Base-by-base conservation (phyloP, 2,113 vertebrate genomes). In the Mixornis gularis region DNA sequence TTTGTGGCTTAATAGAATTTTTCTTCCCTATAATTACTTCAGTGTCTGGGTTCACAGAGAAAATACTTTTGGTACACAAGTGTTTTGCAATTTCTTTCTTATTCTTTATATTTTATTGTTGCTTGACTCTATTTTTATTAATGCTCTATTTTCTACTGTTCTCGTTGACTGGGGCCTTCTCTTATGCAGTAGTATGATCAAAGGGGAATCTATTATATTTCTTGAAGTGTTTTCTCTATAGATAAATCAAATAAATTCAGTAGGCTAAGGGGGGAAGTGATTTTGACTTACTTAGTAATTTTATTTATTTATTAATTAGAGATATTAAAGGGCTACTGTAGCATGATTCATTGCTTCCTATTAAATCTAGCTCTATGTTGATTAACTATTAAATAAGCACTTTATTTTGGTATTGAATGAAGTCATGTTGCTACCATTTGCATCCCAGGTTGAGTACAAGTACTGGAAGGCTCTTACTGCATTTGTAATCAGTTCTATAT, bases 1-100 rank as follows among this genome's bases (percentile, higher is more conserved):
- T 85, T 84, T 52, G 65, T 86, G 46, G 25, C 24, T 92, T 93
- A 93, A 83, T 59, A 58, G 44, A 89, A 82, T 68, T 92, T 92
- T 79, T 52, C 19, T 70, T 60, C 25, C 29, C 9, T 90, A 16
- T 94, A 82, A 95, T 95, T 89, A 90, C 56, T 83, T 90, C 25
- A 48, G 17, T 62, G 52, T 49, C 48, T 95, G 34, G 6, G 16
- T 78, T 62, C 77, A 82, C 32, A 36, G 36, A 84, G 53, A 71
- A 93, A 90, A 86, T 73, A 66, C 5, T 55, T 85, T 27, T 32
- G 71, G 27, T 34, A 58, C 22, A 58, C 12, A 79, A 68, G 7
- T 58, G 44, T 77, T 82, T 79, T 86, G 10, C n/a, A 9, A 34
- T 77, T 79, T 59, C 17, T 80, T 86, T 71, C 60, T 46, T 62